Percentiles rank a stretch among this genome's conserved stretches.
phyloP scores from a whole-genome alignment of 2,797 vertebrate genomes.

The Simalia tracyae region DNA sequence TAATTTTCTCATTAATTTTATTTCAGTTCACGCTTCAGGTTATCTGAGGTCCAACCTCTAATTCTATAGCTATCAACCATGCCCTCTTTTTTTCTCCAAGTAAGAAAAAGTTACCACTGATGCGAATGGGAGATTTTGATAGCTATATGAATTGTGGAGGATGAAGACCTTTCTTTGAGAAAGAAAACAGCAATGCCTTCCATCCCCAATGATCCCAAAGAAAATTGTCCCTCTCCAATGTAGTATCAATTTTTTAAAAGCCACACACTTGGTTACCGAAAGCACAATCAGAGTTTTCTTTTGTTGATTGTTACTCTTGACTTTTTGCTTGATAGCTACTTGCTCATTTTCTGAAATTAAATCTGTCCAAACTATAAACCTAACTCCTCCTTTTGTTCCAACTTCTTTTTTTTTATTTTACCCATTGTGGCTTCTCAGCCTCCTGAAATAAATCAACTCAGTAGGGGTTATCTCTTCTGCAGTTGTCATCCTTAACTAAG shows the following conservation, averaged over 20 bases:
- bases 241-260: neutral
- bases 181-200: neutral
- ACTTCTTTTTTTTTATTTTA: neutral
- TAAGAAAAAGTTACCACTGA: neutral
- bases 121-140: neutral
- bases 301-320: neutral
- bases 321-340: neutral
- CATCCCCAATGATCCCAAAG: neutral
- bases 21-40: neutral
- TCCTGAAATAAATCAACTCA: neutral
- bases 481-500: neutral
- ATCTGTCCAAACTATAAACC: neutral
- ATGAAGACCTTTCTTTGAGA: neutral
- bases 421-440: neutral
- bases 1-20: neutral
- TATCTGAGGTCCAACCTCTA: neutral
- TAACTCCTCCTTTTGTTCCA: neutral
- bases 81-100: neutral
- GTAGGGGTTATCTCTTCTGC: neutral
- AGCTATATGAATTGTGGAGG: neutral
- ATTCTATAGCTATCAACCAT: neutral
- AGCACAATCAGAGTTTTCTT: neutral
- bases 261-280: neutral
- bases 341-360: neutral
- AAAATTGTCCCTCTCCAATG: neutral